Evolutionary conservation across 2,113 vertebrate genomes (phyloP), one percentile per base, ranked within the genome.

Genomic region (Sebastes schlegelii): DNA sequence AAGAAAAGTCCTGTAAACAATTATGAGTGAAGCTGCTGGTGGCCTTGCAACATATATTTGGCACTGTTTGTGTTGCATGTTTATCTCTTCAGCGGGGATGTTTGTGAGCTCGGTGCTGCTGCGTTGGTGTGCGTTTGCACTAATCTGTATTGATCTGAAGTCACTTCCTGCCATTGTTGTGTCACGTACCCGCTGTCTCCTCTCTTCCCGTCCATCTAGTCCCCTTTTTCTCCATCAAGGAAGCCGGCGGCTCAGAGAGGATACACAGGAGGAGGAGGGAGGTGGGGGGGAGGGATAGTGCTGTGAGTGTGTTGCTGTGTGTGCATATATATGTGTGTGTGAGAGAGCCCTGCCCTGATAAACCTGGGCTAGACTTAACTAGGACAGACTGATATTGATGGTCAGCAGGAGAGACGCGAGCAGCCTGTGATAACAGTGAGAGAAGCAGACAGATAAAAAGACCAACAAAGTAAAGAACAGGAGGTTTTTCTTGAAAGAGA

Each of bases 131-230:
- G 34, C 34, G 89, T 89, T 91, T 87, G 26, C 77, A 34, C 86
- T 92, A 86, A 95, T 95, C 93, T 89, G 62, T 65, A 80, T 92
- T 83, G 88, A 95, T 93, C 88, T 94, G 80, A 90, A 91, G 90
- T 88, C 85, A 86, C 92, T 93, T 96, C 95, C 95, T 94, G 90
- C 86, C 86, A 95, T 96, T 96, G 94, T 96, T 94, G 88, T 89
- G 86, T 85, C 87, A 90, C 82, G 85, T 89, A 91, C 89, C 77
- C 75, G 74, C 91, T 95, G 93, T 95, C 95, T 94, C 89, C 88
- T 86, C 77, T 92, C 92, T 95, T 95, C 95, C 94, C 79, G 88
- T 91, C 83, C 91, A 91, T 91, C 90, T 71, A 84, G 77, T 88
- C 86, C 88, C 67, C 86, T 87, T 87, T 89, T 79, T 86, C 87